A percentile compares a stretch with the other conserved stretches of the same genome.
Evolutionary conservation across 1,140 invertebrate species (phyloP).

Genomic region (Oncopeltus fasciatus): DNA sequence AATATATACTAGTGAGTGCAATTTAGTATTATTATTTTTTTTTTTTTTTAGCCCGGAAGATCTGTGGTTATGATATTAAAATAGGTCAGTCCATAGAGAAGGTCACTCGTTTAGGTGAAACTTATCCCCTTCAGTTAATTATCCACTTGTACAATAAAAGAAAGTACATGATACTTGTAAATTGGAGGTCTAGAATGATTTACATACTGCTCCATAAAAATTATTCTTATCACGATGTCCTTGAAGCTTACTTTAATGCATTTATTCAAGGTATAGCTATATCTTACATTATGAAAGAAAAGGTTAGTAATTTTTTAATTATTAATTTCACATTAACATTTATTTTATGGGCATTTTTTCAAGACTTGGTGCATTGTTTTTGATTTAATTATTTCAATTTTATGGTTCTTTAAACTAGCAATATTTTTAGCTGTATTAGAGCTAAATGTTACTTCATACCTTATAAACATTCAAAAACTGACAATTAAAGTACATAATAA

Average conservation of each 20-base stretch:
- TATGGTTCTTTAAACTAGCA: no score
- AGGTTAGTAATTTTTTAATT: no score
- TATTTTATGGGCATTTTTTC: no score
- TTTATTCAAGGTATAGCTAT: constrained; percentile 31
- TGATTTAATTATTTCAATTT: no score
- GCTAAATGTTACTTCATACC: no score
- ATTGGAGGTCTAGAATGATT: constrained; percentile 31
- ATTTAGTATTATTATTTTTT: no score
- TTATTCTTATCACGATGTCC: constrained; percentile 29
- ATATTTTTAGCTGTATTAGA: no score
- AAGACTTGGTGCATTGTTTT: no score
- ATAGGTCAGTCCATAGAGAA: constrained; percentile 38
- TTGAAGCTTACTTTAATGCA: constrained; percentile 40
- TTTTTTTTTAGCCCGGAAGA: constrained; percentile 29
- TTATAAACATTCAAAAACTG: no score
- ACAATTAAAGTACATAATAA: no score
- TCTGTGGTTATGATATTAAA: constrained; percentile 38
- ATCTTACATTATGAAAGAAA: constrained; percentile 6
- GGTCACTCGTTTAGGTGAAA: constrained; percentile 29
- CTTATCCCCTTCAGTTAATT: constrained; percentile 27
- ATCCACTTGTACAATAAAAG: constrained; percentile 30
- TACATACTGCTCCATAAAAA: constrained; percentile 34
- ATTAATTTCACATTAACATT: no score
- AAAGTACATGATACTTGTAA: constrained; percentile 35
- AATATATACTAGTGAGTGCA: no score